These are phyloP conservation scores for Strigamia maritima DNA, from an alignment of 2,888 invertebrate genomes.

Conservation along the genomic window DNA sequence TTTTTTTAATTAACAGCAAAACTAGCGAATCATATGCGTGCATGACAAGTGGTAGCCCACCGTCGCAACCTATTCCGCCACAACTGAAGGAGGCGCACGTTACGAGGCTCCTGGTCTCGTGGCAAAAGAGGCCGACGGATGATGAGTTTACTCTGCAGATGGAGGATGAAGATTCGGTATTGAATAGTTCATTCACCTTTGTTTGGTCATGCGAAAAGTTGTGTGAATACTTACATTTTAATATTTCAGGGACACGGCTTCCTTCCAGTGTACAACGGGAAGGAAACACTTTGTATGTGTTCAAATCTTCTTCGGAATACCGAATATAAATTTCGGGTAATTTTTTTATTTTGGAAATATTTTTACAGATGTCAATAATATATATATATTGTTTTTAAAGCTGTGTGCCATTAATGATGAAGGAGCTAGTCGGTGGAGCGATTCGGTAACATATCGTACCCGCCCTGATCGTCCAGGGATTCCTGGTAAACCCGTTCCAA, in stretches of 20 bases:
- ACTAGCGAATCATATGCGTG: conserved; percentile 51
- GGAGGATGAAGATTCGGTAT: conserved; percentile 57
- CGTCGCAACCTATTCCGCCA: conserved; percentile 74
- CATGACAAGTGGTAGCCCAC: conserved; percentile 76
- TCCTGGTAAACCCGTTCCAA: conserved; percentile 72
- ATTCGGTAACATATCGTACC: conserved; percentile 73
- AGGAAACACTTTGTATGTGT: conserved; percentile 67
- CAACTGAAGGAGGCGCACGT: conserved; percentile 63
- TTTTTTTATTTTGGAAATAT: conserved; percentile 41
- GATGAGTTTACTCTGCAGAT: conserved; percentile 80
- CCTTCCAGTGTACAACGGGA: conserved; percentile 74
- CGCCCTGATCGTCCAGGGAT: conserved; percentile 72
- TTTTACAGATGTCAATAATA: no score
- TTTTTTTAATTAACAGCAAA: no score
- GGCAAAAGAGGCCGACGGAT: conserved; percentile 72
- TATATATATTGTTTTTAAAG: conserved; percentile 56
- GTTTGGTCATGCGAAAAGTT: neutral
- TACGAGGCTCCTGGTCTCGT: conserved; percentile 65
- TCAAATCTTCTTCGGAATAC: conserved; percentile 68
- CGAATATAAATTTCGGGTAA: conserved; percentile 70
- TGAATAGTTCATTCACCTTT: neutral
- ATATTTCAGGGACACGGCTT: conserved; percentile 67
- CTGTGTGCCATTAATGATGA: conserved; percentile 77
- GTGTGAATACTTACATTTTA: conserved; percentile 39
- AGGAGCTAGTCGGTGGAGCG: conserved; percentile 78